Base-by-base conservation (phyloP, 2,888 invertebrate species). In the Hipparchia sbordonii region DNA sequence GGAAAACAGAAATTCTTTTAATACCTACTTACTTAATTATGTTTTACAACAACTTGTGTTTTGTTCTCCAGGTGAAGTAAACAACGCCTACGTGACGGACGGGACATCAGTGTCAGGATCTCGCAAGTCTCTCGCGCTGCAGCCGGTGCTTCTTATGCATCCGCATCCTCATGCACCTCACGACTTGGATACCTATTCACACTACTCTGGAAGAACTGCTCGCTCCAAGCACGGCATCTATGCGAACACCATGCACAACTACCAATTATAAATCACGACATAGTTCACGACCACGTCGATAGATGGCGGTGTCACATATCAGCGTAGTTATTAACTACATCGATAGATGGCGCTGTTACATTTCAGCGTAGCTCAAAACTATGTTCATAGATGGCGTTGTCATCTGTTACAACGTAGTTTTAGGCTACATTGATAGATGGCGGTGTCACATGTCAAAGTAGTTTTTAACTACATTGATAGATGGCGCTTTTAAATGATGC, bases 11-110 rank as follows among this genome's bases (percentile, higher is more conserved):
- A n/a, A n/a, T n/a, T n/a, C n/a, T 39, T 39, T 2, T 39, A 39
- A 39, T 39, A 39, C 4, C 39, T n/a, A n/a, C n/a, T n/a, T 23
- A 23, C 23, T 23, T 23, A 23, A 23, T 46, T 46, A 4, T 46
- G 46, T 46, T 54, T 6, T 13, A 56, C 56, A 13, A n/a, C 33
- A 23, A 2, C 8, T 62, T 46, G 9, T 46, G 45, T 61, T 9
- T 54, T 48, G 8, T 87, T 94, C 23, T 23, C 10, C 91, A 98
- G 98, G 98, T 77, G 98, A 98, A 94, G 96, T 98, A 79, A 98
- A 98, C 92, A 96, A 97, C 81, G 98, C 97, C 7, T 98, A 97
- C 88, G 96, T 98, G 74, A 97, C 97, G 12, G 98, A 98, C 87
- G 96, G 96, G 46, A 96, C 97, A 77, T 98, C 97, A 78, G 95